Conservation (phyloP, 2,113 vertebrate species). For the Pao palembangensis region DNA sequence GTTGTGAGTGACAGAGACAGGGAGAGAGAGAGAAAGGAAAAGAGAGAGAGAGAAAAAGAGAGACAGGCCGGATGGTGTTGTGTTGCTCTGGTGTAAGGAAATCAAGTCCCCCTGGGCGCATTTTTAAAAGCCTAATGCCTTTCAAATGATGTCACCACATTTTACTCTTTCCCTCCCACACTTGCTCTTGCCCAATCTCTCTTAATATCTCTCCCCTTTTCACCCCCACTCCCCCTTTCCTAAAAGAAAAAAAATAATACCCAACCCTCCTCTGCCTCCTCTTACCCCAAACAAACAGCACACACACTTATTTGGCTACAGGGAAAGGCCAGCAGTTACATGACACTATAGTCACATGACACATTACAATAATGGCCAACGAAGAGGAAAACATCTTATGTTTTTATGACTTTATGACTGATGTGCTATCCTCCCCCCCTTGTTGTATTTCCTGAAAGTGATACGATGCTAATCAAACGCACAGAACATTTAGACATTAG, state of each 20-base stretch:
- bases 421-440: conserved; percentile 65
- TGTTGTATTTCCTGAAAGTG: conserved; percentile 79
- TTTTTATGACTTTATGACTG: conserved; percentile 81
- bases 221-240: conserved; percentile 81
- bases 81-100: conserved; percentile 99
- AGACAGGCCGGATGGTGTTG: conserved; percentile 99
- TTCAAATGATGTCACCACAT: conserved; percentile 99
- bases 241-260: conserved; percentile 26
- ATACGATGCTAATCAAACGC: conserved; percentile 96
- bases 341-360: conserved; percentile 64
- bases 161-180: conserved; percentile 79
- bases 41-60: conserved; percentile 47
- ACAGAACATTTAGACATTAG: conserved; percentile 93
- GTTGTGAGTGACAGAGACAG: conserved; percentile 8
- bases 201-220: conserved; percentile 80
- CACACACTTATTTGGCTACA: conserved; percentile 60
- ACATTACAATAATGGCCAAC: conserved; percentile 93
- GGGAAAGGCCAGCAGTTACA: conserved; percentile 85
- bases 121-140: conserved; percentile 99
- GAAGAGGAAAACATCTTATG: conserved; percentile 82
- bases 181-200: conserved; percentile 59
- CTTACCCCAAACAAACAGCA: background rate
- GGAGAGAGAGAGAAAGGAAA: conserved; percentile 21
- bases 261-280: conserved; percentile 31
- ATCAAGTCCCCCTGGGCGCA: conserved; percentile 98